A percentile compares a stretch with the other conserved stretches of the same genome.
Evolutionary conservation across 2,888 invertebrate species (phyloP).

Genomic region (Monoplex corrugatus): DNA sequence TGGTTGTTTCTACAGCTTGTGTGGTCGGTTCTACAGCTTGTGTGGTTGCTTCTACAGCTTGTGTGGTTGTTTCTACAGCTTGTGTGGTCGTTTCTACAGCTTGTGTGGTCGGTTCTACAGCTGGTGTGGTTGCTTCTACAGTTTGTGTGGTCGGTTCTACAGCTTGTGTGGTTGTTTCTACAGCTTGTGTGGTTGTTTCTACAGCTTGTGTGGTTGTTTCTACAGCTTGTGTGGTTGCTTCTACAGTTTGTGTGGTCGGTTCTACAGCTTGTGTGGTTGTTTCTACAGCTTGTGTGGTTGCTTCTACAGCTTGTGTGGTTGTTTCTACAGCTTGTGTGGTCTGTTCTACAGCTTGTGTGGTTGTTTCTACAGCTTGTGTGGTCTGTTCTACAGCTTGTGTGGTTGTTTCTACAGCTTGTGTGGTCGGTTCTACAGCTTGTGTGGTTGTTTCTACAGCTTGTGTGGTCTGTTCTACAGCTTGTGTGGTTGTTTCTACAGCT

Average conservation of each 20-base stretch:
- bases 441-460: not conserved
- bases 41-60: not conserved
- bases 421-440: not conserved
- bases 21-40: not conserved
- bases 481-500: not conserved
- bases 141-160: not conserved
- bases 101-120: not conserved
- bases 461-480: not conserved
- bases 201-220: not conserved
- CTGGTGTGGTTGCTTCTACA: not conserved
- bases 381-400: not conserved
- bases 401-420: not conserved
- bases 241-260: not conserved
- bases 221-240: not conserved
- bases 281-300: not conserved
- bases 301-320: not conserved
- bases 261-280: not conserved
- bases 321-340: not conserved
- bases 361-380: not conserved
- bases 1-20: not conserved
- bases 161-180: not conserved
- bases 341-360: not conserved
- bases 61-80: not conserved
- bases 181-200: not conserved
- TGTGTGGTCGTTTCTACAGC: not conserved